phyloP scores from a whole-genome alignment of 2,113 vertebrate species.

The Ceyx melanurus region DNA sequence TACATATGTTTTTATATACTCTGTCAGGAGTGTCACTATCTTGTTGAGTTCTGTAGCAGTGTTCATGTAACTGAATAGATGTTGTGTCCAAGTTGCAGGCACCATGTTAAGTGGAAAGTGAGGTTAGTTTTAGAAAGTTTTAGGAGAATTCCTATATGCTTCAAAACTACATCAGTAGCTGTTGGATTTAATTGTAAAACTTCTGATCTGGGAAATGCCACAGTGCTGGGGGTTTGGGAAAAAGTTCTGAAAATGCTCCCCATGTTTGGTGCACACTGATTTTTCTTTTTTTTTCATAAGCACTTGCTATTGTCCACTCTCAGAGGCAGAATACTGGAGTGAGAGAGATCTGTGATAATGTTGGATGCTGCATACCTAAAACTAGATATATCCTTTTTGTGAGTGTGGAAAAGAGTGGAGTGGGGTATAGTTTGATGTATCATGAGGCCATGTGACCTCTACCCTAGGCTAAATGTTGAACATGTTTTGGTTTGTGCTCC shows the following conservation, averaged over 20 bases:
- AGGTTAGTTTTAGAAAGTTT: too few species aligned
- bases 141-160: too few species aligned
- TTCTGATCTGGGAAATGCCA: too few species aligned
- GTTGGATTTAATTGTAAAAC: too few species aligned
- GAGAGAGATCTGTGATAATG: not conserved
- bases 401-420: not conserved
- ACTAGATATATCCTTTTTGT: not conserved
- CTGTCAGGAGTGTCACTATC: too few species aligned
- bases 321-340: not conserved
- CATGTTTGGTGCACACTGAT: not conserved
- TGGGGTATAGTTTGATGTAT: not conserved
- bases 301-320: not conserved
- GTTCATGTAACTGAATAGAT: too few species aligned
- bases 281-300: not conserved
- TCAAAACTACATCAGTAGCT: too few species aligned
- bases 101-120: too few species aligned
- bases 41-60: too few species aligned
- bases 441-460: not conserved
- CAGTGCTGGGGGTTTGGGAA: not conserved
- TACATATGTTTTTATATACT: not conserved
- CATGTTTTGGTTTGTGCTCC: not conserved
- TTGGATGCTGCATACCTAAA: not conserved
- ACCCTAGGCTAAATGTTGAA: not conserved
- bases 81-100: too few species aligned
- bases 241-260: not conserved